Evolutionary conservation across 1,140 invertebrate genomes (phyloP), one percentile per base, ranked within the genome.

Genomic region (Hycleus cichorii): DNA sequence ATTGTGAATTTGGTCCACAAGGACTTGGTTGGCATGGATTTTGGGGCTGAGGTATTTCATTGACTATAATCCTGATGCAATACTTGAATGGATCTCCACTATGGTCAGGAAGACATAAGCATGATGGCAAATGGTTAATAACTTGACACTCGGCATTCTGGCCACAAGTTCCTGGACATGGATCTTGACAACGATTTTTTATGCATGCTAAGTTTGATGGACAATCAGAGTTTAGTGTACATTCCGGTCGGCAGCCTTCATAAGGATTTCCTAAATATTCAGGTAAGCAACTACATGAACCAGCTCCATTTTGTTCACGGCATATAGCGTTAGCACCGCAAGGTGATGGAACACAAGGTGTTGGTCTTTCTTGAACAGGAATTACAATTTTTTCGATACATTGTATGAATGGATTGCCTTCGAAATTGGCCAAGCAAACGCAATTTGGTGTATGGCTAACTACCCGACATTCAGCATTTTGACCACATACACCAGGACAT

Each of bases 221-320:
- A 72, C 84, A 87, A 64, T 87, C 84, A 2, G 81, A 80, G 64
- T 84, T 84, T 25, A 83, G 72, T 3, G 78, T 75, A 70, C 83
- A 86, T 75, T 86, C 83, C 3, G 84, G 84, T 50, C 80, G 76
- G 67, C 91, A 94, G 9, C 79, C 81, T 48, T 81, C 76, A 59
- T 90, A 89, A 2, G 90, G 84, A 76, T 91, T 87, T 45, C 88
- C 88, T 59, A 76, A 74, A 59, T 85, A 88, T 46, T 84, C 81
- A 39, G 77, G 74, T 44, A 83, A 70, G 72, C 89, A 91, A 18
- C 78, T 78, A 66, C 89, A 91, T 10, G 83, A 74, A 6, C 83
- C 83, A 42, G 79, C 78, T 48, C 79, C 78, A 62, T 82, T 80
- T 57, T 76, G 76, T 72, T 84, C 80, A 64, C 77, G 77, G 65